Conservation (phyloP, 2,113 vertebrate genomes). For the Mesitornis unicolor region DNA sequence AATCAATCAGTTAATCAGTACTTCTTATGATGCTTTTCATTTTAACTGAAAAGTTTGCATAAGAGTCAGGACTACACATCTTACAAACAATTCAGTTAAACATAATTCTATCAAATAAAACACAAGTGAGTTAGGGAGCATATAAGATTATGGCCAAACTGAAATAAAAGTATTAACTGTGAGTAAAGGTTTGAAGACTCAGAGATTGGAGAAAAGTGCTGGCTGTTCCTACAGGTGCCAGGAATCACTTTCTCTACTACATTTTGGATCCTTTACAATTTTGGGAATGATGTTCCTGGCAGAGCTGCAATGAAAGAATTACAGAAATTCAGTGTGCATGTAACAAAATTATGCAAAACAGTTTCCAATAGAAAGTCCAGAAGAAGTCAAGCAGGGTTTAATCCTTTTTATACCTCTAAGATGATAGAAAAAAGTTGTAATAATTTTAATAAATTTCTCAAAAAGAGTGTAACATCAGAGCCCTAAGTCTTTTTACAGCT, state of each 20-base stretch:
- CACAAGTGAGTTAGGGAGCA: not conserved
- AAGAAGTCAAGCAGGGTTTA: not conserved
- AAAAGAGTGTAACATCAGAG: not conserved
- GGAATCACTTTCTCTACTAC: not conserved
- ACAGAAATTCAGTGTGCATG: not conserved
- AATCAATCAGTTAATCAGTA: not conserved
- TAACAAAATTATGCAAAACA: conserved; percentile 23
- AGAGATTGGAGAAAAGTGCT: not conserved
- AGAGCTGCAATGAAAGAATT: conserved; percentile 34
- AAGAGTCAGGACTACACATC: not conserved
- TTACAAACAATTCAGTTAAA: not conserved
- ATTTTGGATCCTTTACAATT: conserved; percentile 4
- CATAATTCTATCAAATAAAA: not conserved
- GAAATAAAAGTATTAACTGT: not conserved
- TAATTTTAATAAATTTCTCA: not conserved
- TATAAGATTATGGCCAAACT: not conserved
- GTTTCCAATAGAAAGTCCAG: conserved; percentile 17
- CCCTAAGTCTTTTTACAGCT: not conserved
- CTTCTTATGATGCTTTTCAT: not conserved
- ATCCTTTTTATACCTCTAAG: conserved; percentile 9
- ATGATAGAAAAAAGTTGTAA: not conserved
- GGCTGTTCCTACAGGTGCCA: not conserved
- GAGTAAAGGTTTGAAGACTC: not conserved
- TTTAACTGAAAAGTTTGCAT: not conserved
- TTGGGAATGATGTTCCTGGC: conserved; percentile 17